Conservation (phyloP, 2,888 invertebrate species). For the Melieria picta region DNA sequence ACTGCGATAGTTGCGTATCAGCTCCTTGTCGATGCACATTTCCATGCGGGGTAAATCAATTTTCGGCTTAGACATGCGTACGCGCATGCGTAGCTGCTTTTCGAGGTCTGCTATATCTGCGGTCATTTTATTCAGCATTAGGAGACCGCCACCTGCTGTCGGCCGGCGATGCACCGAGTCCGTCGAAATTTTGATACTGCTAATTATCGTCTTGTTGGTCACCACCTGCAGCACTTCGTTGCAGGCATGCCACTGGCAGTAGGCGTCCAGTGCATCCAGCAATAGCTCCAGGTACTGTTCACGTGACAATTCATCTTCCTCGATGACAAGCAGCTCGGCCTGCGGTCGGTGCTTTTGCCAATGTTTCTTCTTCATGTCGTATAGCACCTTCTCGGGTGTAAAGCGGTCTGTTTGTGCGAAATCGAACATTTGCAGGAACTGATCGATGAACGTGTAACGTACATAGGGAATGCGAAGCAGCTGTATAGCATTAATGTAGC, state of each 20-base stretch:
- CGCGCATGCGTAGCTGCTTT: slow-evolving; percentile 47
- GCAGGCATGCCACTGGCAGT: slow-evolving; percentile 54
- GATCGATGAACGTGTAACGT: slow-evolving; percentile 57
- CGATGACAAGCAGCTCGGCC: slow-evolving; percentile 37
- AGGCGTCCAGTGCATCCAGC: slow-evolving; percentile 54
- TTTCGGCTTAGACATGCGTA: slow-evolving; percentile 48
- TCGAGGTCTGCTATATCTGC: slow-evolving; percentile 45
- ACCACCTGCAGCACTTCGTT: slow-evolving; percentile 51
- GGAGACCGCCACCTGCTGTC: slow-evolving; percentile 37
- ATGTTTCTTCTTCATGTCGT: slow-evolving; percentile 54
- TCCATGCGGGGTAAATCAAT: slow-evolving; percentile 52
- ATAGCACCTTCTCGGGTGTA: slow-evolving; percentile 54
- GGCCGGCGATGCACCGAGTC: slow-evolving; percentile 46
- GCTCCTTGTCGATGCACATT: slow-evolving; percentile 48
- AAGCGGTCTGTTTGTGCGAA: slow-evolving; percentile 48
- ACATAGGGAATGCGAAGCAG: slow-evolving; percentile 55
- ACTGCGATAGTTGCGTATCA: slow-evolving; percentile 48
- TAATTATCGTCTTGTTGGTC: slow-evolving; percentile 42
- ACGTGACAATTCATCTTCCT: slow-evolving; percentile 47
- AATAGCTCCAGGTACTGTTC: slow-evolving; percentile 57
- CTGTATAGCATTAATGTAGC: slow-evolving; percentile 53
- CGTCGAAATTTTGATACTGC: slow-evolving; percentile 43
- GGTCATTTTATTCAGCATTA: slow-evolving; percentile 47
- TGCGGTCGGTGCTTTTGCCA: slow-evolving; percentile 56
- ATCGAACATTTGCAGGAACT: slow-evolving; percentile 56